phyloP scores from a whole-genome alignment of 2,888 invertebrate genomes.

The Tiphia femorata region DNA sequence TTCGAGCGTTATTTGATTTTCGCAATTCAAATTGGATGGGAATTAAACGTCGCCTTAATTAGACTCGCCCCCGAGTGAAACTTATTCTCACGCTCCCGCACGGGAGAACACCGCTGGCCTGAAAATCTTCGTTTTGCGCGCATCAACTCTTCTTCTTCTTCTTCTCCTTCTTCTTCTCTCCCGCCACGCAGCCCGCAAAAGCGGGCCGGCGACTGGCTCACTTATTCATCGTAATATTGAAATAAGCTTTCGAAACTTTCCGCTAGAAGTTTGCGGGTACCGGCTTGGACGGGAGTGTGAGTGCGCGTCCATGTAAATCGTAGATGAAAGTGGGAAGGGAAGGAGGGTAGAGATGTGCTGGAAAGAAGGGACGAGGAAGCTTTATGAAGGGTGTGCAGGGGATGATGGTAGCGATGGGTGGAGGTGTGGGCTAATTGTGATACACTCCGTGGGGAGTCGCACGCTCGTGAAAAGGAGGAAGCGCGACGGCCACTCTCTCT shows the following conservation, averaged over 20 bases:
- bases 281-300: conserved; percentile 2
- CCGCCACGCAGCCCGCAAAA: conserved; percentile 24
- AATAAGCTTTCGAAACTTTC: conserved; percentile 56
- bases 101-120: not conserved
- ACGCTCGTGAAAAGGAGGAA: conserved; percentile 2
- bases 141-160: conserved; percentile 24
- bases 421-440: conserved; percentile 28
- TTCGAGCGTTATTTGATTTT: not conserved
- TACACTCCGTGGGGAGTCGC: conserved; percentile 13
- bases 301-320: conserved; percentile 11
- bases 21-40: not conserved
- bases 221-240: conserved; percentile 56
- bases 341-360: conserved; percentile 17
- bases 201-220: conserved; percentile 20
- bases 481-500: too few species aligned
- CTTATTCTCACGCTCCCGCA: not conserved
- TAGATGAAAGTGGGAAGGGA: conserved; percentile 25
- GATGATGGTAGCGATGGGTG: conserved; percentile 18
- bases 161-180: too few species aligned
- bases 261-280: conserved; percentile 35
- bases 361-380: conserved; percentile 35
- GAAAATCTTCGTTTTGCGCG: not conserved
- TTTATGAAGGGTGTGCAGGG: conserved; percentile 45
- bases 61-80: conserved; percentile 13
- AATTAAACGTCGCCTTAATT: conserved; percentile 11